These are phyloP conservation scores for Nezara viridula DNA, from an alignment of 2,888 invertebrate genomes.

Conservation along the genomic window DNA sequence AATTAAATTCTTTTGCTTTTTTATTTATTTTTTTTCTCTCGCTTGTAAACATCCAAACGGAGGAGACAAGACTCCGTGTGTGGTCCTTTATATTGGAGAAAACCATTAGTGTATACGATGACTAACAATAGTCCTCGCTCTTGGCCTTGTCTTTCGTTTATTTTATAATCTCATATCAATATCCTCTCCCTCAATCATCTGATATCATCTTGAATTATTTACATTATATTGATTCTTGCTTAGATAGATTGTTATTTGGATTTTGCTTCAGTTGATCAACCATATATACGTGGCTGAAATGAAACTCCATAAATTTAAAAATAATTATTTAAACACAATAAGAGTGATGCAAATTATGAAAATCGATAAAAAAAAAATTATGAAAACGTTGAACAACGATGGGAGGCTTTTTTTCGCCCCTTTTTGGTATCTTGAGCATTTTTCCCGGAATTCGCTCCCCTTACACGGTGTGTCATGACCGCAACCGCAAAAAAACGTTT, in stretches of 20 bases:
- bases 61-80: constrained; percentile 8
- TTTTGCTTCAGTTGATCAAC: too few species aligned
- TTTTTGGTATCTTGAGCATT: too few species aligned
- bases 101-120: constrained; percentile 20
- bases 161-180: background rate
- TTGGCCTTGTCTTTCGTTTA: background rate
- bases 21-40: background rate
- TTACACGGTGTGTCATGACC: background rate
- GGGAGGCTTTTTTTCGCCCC: too few species aligned
- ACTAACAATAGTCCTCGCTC: background rate
- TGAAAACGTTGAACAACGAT: too few species aligned
- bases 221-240: background rate
- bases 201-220: constrained; percentile 2
- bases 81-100: constrained; percentile 29
- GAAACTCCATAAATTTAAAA: too few species aligned
- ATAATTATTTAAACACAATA: too few species aligned
- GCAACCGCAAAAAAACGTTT: background rate
- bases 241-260: too few species aligned
- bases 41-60: background rate
- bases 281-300: too few species aligned
- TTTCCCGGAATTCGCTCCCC: background rate
- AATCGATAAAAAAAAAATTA: too few species aligned
- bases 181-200: background rate
- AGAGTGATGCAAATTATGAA: too few species aligned
- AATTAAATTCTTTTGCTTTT: constrained; percentile 23